These are phyloP conservation scores for Micropoecilia bifurca DNA, from an alignment of 2,797 vertebrate genomes.

Conservation along the genomic window DNA sequence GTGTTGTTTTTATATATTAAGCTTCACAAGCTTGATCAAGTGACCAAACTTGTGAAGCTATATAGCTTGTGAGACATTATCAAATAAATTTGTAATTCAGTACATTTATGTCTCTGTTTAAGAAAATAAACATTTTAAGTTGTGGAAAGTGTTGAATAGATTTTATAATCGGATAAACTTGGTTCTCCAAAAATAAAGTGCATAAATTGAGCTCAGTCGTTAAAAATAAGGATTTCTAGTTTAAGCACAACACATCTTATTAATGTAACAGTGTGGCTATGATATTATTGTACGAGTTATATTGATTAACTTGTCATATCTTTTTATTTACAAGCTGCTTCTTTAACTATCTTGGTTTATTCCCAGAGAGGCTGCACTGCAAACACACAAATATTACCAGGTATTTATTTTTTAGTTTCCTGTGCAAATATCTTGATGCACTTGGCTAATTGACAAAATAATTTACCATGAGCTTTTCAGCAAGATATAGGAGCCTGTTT, in stretches of 20 bases:
- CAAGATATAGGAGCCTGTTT: no score
- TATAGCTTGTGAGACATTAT: no score
- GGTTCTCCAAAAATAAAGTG: background rate
- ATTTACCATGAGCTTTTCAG: no score
- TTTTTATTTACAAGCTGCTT: background rate
- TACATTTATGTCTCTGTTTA: no score
- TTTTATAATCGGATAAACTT: background rate
- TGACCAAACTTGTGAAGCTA: no score
- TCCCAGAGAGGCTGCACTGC: conserved; percentile 12
- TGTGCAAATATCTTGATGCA: no score
- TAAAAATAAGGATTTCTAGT: background rate
- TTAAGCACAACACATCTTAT: background rate
- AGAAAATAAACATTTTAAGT: background rate
- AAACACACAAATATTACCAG: no score
- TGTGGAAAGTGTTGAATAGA: background rate
- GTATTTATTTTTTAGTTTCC: no score
- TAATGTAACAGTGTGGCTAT: background rate
- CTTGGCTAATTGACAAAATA: no score
- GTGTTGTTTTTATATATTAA: no score
- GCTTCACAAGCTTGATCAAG: no score
- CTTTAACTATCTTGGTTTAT: background rate
- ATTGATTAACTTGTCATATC: background rate
- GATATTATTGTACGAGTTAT: background rate
- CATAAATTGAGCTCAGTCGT: background rate
- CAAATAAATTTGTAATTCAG: no score